Evolutionary conservation across 2,888 invertebrate species (phyloP), one percentile per base, ranked within the genome.

Genomic region (Prosopocoilus inquinatus): DNA sequence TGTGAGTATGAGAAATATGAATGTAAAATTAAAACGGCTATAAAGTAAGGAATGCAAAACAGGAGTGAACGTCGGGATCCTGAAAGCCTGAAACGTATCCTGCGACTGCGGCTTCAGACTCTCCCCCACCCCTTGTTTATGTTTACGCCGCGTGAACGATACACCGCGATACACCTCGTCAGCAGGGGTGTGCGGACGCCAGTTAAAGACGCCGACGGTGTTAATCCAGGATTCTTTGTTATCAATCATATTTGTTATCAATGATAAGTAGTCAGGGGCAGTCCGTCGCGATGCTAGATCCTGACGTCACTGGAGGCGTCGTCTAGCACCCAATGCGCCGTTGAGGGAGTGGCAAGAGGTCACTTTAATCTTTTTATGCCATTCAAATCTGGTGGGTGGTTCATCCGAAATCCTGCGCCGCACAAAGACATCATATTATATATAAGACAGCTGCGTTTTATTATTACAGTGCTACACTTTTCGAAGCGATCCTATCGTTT

Each of bases 331-430:
- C 76, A 76, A 76, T 77, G 70, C 74, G 73, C 71, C 73, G 69
- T 64, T 66, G 71, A 71, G 76, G 77, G 77, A 75, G 77, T 76
- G 77, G 77, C 76, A 70, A 74, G 67, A 73, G 75, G 73, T 77
- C 75, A 76, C 73, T 76, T 76, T 75, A 73, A 76, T 76, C 76
- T 76, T 77, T 77, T 77, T 75, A 76, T 76, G 71, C 76, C 75
- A 76, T 77, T 76, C 75, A 76, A 76, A 77, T 76, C 70, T 66
- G 64, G 71, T 70, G 76, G 76, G 76, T 75, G 74, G 76, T 72
- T 72, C 75, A 67, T 67, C 64, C 60, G 63, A 63, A 71, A 72
- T 73, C 70, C 74, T 75, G 74, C 74, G 74, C 74, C 68, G 64
- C 66, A 63, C 67, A 63, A 64, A 65, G 67, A 67, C 34, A 46